phyloP scores from a whole-genome alignment of 2,113 vertebrate species.

The Vimba vimba region DNA sequence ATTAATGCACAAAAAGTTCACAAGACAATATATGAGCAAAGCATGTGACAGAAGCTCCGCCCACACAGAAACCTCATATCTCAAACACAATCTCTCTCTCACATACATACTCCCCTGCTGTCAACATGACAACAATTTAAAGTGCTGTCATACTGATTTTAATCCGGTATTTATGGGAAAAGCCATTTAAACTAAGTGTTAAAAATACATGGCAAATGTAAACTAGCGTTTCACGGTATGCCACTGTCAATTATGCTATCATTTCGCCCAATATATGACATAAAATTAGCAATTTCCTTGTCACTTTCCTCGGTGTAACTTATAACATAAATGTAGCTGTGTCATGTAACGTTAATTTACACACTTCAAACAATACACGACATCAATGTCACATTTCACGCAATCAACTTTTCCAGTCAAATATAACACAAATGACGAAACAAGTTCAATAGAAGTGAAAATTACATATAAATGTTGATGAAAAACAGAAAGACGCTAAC shows the following conservation, averaged over 20 bases:
- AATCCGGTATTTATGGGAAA: neutral
- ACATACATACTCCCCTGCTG: neutral
- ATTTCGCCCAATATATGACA: neutral
- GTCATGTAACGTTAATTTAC: neutral
- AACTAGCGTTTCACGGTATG: neutral
- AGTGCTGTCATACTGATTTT: neutral
- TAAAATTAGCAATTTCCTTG: neutral
- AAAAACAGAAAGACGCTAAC: neutral
- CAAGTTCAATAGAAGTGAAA: neutral
- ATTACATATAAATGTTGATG: no score
- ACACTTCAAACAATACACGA: slow-evolving; percentile 7
- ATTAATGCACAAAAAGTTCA: neutral
- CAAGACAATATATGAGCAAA: neutral
- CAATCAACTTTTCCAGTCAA: neutral
- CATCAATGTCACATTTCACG: neutral
- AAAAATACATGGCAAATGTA: neutral
- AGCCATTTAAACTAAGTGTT: neutral
- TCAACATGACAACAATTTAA: neutral
- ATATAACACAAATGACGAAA: neutral
- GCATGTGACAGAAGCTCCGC: neutral
- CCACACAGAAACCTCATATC: slow-evolving; percentile 13
- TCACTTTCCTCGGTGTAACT: neutral
- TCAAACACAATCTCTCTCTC: slow-evolving; percentile 4
- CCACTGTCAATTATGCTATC: neutral
- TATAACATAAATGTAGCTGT: neutral